These are phyloP conservation scores for Eilema griseolum DNA, from an alignment of 2,888 invertebrate species.

Conservation along the genomic window DNA sequence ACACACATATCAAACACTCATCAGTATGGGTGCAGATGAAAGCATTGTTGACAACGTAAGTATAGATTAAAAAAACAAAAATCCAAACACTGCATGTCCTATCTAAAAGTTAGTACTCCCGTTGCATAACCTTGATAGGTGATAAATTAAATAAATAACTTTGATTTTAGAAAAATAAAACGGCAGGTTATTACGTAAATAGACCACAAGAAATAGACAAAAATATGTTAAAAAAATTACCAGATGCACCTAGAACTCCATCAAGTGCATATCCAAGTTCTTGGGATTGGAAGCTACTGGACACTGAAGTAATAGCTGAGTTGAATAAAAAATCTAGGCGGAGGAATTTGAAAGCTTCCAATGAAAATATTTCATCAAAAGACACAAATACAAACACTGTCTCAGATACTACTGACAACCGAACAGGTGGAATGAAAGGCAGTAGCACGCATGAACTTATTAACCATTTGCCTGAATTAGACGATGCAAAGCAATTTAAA, in stretches of 20 bases:
- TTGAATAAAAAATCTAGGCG: slow-evolving; percentile 76
- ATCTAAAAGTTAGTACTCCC: not conserved
- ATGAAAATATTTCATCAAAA: slow-evolving; percentile 81
- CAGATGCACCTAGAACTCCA: slow-evolving; percentile 93
- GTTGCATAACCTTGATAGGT: not conserved
- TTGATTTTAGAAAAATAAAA: slow-evolving; percentile 91
- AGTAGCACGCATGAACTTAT: slow-evolving; percentile 82
- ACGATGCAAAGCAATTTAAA: slow-evolving; percentile 63
- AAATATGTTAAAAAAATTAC: slow-evolving; percentile 89
- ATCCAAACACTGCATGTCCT: slow-evolving; percentile 25
- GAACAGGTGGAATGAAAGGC: slow-evolving; percentile 71
- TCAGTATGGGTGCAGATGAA: slow-evolving; percentile 94
- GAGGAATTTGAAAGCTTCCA: slow-evolving; percentile 75
- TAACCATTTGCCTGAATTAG: slow-evolving; percentile 77
- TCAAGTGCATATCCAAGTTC: slow-evolving; percentile 89
- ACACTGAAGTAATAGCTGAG: slow-evolving; percentile 80
- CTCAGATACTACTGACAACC: slow-evolving; percentile 72
- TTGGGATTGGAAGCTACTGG: slow-evolving; percentile 91
- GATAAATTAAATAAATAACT: slow-evolving; percentile 14
- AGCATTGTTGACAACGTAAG: slow-evolving; percentile 94
- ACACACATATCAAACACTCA: slow-evolving; percentile 92
- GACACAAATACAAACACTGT: slow-evolving; percentile 74
- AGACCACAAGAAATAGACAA: slow-evolving; percentile 92
- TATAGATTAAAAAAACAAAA: slow-evolving; percentile 28
- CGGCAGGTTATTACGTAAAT: slow-evolving; percentile 92